These are phyloP conservation scores for Takifugu ocellatus DNA, from an alignment of 2,797 vertebrate species.

Conservation along the genomic window DNA sequence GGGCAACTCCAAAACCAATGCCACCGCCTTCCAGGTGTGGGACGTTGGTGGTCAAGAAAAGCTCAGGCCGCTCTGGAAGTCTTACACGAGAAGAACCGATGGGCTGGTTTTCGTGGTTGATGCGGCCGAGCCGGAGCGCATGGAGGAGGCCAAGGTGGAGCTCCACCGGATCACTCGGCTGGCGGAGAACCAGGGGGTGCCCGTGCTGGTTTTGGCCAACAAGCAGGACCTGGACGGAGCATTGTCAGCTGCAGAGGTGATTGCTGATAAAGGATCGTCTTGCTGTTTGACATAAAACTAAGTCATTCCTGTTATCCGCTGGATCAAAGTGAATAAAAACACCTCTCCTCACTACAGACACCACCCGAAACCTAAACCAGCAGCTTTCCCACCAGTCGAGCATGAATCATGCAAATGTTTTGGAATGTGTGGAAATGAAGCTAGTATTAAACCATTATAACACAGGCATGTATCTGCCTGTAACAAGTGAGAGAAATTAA, in stretches of 20 bases:
- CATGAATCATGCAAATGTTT: no score
- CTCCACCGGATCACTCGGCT: conserved; percentile 73
- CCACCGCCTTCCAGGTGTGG: conserved; percentile 79
- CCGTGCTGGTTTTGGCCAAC: conserved; percentile 78
- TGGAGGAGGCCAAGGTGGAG: conserved; percentile 82
- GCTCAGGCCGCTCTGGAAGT: conserved; percentile 80
- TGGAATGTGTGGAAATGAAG: no score
- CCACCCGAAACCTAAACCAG: no score
- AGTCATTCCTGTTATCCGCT: no score
- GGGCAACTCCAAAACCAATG: conserved; percentile 57
- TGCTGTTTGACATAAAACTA: neutral
- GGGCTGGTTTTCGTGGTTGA: conserved; percentile 83
- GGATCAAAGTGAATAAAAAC: no score
- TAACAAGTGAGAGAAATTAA: no score
- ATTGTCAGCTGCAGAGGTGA: conserved; percentile 60
- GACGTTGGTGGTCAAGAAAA: conserved; percentile 83
- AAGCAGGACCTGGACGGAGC: conserved; percentile 78
- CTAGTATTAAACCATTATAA: no score
- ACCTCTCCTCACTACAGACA: no score
- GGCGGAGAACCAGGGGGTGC: conserved; percentile 77
- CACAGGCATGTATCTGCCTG: no score
- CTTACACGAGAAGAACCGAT: conserved; percentile 79
- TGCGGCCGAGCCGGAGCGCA: conserved; percentile 67
- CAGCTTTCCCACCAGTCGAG: no score
- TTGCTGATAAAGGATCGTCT: neutral